Evolutionary conservation across 1,140 invertebrate species (phyloP).

Genomic region (Pachypeltis micranthus): DNA sequence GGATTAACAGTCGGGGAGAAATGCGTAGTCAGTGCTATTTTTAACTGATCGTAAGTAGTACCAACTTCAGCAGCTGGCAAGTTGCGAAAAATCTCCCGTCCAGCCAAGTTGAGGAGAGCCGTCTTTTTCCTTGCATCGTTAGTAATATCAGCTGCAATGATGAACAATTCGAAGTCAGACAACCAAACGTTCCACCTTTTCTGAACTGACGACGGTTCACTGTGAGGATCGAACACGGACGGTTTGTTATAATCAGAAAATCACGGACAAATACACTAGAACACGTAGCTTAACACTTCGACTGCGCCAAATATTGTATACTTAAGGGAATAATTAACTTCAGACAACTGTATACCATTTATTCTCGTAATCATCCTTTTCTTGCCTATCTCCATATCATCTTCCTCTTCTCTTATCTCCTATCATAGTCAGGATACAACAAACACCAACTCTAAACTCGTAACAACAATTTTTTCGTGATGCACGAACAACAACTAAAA

Average conservation of each 20-base stretch:
- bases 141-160: neutral
- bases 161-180: neutral
- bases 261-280: neutral
- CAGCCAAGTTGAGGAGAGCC: neutral
- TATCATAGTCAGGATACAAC: no score
- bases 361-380: no score
- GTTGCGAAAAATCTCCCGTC: neutral
- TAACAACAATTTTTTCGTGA: no score
- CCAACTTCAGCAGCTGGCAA: neutral
- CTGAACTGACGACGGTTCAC: neutral
- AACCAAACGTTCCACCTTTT: neutral
- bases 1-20: neutral
- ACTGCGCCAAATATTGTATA: neutral
- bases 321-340: no score
- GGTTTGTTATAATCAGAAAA: neutral
- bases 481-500: no score
- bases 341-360: no score
- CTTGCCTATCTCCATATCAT: no score
- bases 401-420: no score
- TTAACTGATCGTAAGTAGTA: no score
- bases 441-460: no score
- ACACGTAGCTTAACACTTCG: neutral
- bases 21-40: neutral
- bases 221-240: neutral
- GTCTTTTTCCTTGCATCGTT: neutral